Evolutionary conservation across 2,797 vertebrate genomes (phyloP).

Genomic region (Melanotaenia maccullochi): DNA sequence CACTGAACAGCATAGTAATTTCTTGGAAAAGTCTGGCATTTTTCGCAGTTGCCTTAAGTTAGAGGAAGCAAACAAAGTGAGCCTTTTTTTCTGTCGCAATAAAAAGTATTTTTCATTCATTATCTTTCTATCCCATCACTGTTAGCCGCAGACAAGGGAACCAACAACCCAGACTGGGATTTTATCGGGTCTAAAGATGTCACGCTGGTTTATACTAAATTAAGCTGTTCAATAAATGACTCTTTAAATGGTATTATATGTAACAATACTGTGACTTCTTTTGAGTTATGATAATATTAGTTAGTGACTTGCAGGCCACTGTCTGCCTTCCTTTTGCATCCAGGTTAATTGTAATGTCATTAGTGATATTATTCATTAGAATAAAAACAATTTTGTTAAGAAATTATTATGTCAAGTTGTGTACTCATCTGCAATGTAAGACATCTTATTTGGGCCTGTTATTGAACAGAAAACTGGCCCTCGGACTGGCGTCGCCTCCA

Average conservation of each 20-base stretch:
- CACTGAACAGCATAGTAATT: neutral
- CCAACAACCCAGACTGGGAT: neutral
- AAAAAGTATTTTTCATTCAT: neutral
- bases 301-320: neutral
- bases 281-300: neutral
- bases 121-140: neutral
- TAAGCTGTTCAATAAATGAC: neutral
- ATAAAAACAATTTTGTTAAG: neutral
- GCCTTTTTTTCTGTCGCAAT: no score
- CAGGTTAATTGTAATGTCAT: constrained; percentile 14
- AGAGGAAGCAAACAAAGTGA: neutral
- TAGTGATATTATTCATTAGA: constrained; percentile 10
- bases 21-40: neutral
- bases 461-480: constrained; percentile 85
- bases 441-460: constrained; percentile 43
- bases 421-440: constrained; percentile 38
- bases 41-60: neutral
- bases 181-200: neutral
- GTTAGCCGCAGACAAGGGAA: neutral
- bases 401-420: constrained; percentile 1
- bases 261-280: neutral
- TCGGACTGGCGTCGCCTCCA: constrained; percentile 58
- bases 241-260: no score
- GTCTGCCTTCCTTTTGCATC: constrained; percentile 17
- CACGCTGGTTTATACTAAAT: neutral